Evolutionary conservation across 2,797 vertebrate genomes (phyloP), one percentile per base, ranked within the genome.

Genomic region (Dipus sagitta): DNA sequence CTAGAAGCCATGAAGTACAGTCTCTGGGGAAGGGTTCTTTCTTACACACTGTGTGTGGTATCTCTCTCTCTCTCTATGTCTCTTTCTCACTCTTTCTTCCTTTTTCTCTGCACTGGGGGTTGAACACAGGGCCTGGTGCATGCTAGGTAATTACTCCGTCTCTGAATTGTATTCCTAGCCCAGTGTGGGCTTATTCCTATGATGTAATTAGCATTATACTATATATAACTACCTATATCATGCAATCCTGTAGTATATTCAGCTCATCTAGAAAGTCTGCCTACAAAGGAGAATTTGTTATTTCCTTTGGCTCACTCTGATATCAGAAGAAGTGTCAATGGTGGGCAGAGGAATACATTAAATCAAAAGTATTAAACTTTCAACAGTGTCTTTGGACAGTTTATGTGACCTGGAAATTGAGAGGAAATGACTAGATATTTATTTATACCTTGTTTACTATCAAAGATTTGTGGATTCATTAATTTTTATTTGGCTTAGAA

Each of bases 401-500:
- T 92, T 24, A 75, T 6, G 38, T 75, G 64, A 75, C 24, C 52
- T 93, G 90, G 47, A 95, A 87, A 84, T 21, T 91, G 47, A 86
- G 26, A 24, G 62, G 34, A 82, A 83, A 78, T 80, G 58, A 71
- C 24, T 76, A 65, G 77, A 54, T 82, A 75, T 67, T 88, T 91
- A 60, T 80, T 95, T 84, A 75, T 64, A 72, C 2, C 18, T 7
- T 87, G 2, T 86, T 90, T 82, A 87, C 24, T 92, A 24, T 90
- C n/a, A 82, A 76, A 86, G 60, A 68, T 81, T 67, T 87, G 15
- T 88, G 30, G 10, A 80, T 87, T 78, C n/a, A 38, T 68, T 85
- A 54, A 67, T 82, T 24, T 70, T 64, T 90, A 83, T 65, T 62
- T 42, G 79, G 89, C 30, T 87, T 81, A 95, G 67, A 82, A 85